A percentile compares a stretch with the other conserved stretches of the same genome.
These are phyloP conservation scores for Nephotettix cincticeps DNA, from an alignment of 1,140 invertebrate genomes.

Conservation along the genomic window DNA sequence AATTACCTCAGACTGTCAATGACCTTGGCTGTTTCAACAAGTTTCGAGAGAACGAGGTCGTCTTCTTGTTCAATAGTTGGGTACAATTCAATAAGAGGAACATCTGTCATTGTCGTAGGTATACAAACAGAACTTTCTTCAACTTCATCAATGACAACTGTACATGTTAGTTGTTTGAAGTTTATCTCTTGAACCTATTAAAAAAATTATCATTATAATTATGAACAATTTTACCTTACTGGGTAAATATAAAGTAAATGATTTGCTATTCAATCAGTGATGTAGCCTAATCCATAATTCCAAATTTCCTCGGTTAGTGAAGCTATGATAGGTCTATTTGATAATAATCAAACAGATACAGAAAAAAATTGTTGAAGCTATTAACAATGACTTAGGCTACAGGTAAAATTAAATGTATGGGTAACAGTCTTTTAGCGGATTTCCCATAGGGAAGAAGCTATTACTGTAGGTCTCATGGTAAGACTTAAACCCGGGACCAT, in stretches of 20 bases:
- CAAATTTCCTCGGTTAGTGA: too few species aligned
- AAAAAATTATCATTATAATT: neutral
- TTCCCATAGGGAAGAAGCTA: too few species aligned
- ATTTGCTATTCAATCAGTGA: neutral
- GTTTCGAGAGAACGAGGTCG: neutral
- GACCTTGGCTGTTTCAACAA: neutral
- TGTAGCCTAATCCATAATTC: too few species aligned
- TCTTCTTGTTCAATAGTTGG: neutral
- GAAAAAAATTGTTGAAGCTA: too few species aligned
- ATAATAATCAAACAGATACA: too few species aligned
- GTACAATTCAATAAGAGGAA: constrained; percentile 8
- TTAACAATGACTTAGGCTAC: too few species aligned
- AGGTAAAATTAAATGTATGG: too few species aligned
- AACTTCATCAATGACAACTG: neutral
- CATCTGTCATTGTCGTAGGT: neutral
- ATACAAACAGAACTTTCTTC: neutral
- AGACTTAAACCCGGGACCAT: too few species aligned
- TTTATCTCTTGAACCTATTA: neutral
- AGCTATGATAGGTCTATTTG: too few species aligned
- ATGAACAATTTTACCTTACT: neutral
- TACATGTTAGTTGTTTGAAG: neutral
- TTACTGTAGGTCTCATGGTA: too few species aligned
- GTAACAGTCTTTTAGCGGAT: too few species aligned
- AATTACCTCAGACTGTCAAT: neutral
- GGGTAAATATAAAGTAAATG: neutral